Percentiles rank a stretch among this genome's conserved stretches.
Conservation (phyloP, 2,888 invertebrate species). For the Alloplasta piceator region DNA sequence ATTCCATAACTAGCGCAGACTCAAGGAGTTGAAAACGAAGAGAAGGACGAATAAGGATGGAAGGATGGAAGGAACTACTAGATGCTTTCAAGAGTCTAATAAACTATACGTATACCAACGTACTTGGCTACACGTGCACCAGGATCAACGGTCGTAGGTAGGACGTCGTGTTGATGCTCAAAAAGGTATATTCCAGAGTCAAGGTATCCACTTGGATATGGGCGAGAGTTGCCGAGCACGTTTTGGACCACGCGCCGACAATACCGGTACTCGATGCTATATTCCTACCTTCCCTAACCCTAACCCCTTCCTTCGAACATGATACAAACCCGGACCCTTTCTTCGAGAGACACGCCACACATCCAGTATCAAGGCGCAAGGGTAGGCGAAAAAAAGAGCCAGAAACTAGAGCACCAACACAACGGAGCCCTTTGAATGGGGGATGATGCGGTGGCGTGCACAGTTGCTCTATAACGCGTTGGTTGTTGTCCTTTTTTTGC, state of each 20-base stretch:
- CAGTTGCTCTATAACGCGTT: not conserved
- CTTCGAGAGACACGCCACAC: constrained; percentile 13
- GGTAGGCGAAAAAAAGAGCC: constrained; percentile 19
- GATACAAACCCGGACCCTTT: constrained; percentile 42
- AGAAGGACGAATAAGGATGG: constrained; percentile 28
- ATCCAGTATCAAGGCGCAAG: constrained; percentile 6
- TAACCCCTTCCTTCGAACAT: constrained; percentile 36
- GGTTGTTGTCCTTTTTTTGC: not conserved
- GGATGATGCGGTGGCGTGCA: not conserved
- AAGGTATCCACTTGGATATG: constrained; percentile 53
- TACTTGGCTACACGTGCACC: constrained; percentile 68
- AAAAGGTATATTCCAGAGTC: constrained; percentile 39
- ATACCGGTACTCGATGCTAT: constrained; percentile 42
- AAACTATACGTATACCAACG: constrained; percentile 68
- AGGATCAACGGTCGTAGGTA: constrained; percentile 32
- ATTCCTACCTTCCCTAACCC: constrained; percentile 15
- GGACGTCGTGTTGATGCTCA: constrained; percentile 43
- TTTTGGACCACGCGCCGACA: constrained; percentile 65
- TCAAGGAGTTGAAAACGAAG: constrained; percentile 21
- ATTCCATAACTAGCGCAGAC: constrained; percentile 61
- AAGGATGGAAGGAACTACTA: constrained; percentile 18
- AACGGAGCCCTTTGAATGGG: constrained; percentile 16
- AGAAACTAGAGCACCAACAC: not conserved
- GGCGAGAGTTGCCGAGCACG: constrained; percentile 61
- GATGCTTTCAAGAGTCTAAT: constrained; percentile 68